phyloP scores from a whole-genome alignment of 2,797 vertebrate species.

The Rhyacichthys aspro region DNA sequence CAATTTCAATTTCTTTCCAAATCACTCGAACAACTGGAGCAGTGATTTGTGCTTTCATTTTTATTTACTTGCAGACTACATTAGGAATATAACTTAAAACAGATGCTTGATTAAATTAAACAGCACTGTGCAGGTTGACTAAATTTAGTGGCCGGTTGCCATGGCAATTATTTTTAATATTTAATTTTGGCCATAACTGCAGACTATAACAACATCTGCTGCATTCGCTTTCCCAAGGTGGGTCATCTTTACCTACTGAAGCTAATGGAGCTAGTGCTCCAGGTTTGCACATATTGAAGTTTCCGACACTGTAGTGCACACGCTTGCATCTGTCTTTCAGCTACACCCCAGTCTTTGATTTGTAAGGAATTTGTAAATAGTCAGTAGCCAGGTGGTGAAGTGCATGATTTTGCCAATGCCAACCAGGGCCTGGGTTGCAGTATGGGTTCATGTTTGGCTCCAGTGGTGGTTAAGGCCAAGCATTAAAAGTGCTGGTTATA shows the following conservation, averaged over 20 bases:
- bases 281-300: too few relatives aligned
- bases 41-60: too few relatives aligned
- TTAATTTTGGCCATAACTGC: not conserved
- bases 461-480: not conserved
- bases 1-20: too few relatives aligned
- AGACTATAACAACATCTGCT: slow-evolving; percentile 1
- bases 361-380: not conserved
- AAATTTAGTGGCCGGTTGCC: not conserved
- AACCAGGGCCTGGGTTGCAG: not conserved
- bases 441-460: not conserved
- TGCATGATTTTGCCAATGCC: not conserved
- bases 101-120: too few relatives aligned
- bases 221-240: too few relatives aligned
- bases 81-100: too few relatives aligned
- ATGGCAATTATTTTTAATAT: not conserved
- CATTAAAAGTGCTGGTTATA: not conserved
- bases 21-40: too few relatives aligned
- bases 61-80: too few relatives aligned
- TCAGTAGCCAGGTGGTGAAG: not conserved
- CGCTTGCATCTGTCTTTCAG: not conserved
- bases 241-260: too few relatives aligned
- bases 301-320: too few relatives aligned
- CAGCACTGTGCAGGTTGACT: too few relatives aligned
- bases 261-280: too few relatives aligned
- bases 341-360: not conserved